phyloP scores from a whole-genome alignment of 2,888 invertebrate species.

The Mythimna loreyi region DNA sequence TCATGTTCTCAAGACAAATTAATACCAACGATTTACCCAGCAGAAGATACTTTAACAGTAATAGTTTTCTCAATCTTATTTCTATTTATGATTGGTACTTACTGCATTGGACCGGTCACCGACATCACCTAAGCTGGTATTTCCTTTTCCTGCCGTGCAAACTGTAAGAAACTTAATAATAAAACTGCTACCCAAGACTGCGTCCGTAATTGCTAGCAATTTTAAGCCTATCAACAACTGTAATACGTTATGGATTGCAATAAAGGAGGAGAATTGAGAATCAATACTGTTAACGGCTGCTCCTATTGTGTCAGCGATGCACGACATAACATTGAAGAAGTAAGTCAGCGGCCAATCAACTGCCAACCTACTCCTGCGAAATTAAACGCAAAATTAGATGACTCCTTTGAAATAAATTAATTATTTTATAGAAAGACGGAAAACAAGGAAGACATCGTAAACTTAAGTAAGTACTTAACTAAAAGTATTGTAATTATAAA shows the following conservation, averaged over 20 bases:
- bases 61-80: constrained; percentile 7
- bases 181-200: neutral
- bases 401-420: no score
- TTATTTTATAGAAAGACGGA: no score
- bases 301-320: neutral
- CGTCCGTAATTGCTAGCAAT: neutral
- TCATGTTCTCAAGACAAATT: constrained; percentile 8
- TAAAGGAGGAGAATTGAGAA: neutral
- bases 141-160: neutral
- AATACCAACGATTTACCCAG: constrained; percentile 6
- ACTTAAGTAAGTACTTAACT: neutral
- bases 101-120: neutral
- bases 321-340: neutral
- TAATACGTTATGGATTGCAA: neutral
- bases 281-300: neutral
- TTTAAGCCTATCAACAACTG: neutral
- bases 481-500: neutral
- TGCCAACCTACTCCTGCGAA: neutral
- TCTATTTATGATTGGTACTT: constrained; percentile 15
- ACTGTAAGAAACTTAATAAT: neutral
- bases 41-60: constrained; percentile 9
- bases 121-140: constrained; percentile 2
- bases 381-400: neutral
- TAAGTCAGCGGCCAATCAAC: neutral
- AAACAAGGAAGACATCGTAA: no score